These are phyloP conservation scores for Drosophila emarginata DNA, from an alignment of 2,888 invertebrate species.

Conservation along the genomic window DNA sequence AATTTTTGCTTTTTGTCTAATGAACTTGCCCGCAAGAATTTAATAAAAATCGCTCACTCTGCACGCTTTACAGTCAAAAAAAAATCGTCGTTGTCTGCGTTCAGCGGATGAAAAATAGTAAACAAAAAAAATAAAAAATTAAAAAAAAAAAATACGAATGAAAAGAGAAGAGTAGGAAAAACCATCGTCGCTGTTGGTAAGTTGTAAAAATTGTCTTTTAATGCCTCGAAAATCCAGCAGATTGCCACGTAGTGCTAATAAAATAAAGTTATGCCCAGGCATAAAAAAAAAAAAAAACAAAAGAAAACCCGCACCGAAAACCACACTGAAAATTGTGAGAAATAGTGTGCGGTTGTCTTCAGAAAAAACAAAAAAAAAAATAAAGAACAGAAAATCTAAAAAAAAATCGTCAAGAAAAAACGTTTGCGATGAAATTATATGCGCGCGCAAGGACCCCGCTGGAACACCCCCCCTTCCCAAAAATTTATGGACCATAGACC, in stretches of 20 bases:
- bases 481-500: neutral
- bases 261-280: conserved; percentile 75
- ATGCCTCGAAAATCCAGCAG: conserved; percentile 76
- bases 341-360: conserved; percentile 56
- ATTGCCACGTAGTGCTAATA: conserved; percentile 79
- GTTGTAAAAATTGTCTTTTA: conserved; percentile 78
- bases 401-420: conserved; percentile 28
- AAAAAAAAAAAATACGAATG: conserved; percentile 12
- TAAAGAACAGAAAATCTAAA: conserved; percentile 15
- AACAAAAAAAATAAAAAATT: conserved; percentile 17
- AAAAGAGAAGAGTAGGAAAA: conserved; percentile 50
- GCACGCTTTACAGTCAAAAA: conserved; percentile 58
- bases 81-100: conserved; percentile 27
- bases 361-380: neutral
- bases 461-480: neutral
- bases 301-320: conserved; percentile 13
- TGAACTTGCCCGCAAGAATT: conserved; percentile 69
- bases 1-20: conserved; percentile 75
- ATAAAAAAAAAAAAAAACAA: conserved; percentile 57
- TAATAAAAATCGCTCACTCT: conserved; percentile 59
- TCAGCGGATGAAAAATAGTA: conserved; percentile 51
- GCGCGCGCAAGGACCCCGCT: conserved; percentile 56
- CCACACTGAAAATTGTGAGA: conserved; percentile 55
- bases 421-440: conserved; percentile 63
- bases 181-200: conserved; percentile 66